Base-by-base conservation (phyloP, 2,113 vertebrate species). In the Cottus gobio region DNA sequence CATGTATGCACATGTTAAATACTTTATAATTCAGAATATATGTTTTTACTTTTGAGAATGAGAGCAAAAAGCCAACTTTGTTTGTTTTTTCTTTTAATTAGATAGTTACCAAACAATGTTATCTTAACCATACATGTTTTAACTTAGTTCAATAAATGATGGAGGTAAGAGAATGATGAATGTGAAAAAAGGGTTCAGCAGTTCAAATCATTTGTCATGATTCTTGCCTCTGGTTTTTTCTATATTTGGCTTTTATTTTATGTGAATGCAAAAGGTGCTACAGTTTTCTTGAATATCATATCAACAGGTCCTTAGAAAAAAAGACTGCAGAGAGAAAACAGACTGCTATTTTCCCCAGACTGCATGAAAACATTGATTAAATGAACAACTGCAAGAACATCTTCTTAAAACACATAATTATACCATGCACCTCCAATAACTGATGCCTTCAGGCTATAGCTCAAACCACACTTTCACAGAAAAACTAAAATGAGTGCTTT, bases 381-480 rank as follows among this genome's bases (percentile, higher is more conserved):
- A 24, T 34, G 4, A 61, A 57, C 30, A 52, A 52, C 69, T n/a
- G 58, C 20, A 48, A 46, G 6, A 30, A 24, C 30, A 22, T 48
- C 64, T 26, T 36, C 2, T n/a, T 12, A 36, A 68, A 37, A 26
- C 39, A 37, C 5, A 22, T 37, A 2, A 24, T 34, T 4, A 34
- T 4, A 1, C 4, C 2, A 34, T 48, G 11, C 10, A 61, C 12
- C 44, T 15, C n/a, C 11, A 39, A 30, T 22, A 1, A 48, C 7
- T 54, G 52, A 12, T 26, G n/a, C 7, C 22, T n/a, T 52, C 39
- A 26, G n/a, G 15, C 34, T 39, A 24, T 37, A 28, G 20, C 58
- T 56, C 11, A 75, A 54, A 68, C 31, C 63, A 68, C 26, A 56
- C 7, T 10, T 71, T 58, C 28, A 58, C 7, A 58, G 31, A 58